phyloP scores from a whole-genome alignment of 1,140 invertebrate genomes.

The Ectropis grisescens region DNA sequence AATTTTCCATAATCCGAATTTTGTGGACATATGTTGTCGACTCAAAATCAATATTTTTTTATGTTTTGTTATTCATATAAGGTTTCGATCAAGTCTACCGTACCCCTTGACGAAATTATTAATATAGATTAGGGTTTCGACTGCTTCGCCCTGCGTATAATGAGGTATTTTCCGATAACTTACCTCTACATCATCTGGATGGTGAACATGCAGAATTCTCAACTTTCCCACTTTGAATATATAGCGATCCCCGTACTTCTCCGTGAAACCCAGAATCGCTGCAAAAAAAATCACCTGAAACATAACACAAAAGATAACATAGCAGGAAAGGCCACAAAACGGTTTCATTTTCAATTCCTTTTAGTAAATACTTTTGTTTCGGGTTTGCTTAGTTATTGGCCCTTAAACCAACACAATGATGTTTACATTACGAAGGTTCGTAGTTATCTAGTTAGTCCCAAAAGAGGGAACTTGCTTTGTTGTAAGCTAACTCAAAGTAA shows the following conservation, averaged over 20 bases:
- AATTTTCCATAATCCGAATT: too few relatives aligned
- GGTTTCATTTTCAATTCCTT: background rate
- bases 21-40: too few relatives aligned
- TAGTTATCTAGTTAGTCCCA: background rate
- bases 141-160: background rate
- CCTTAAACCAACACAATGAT: background rate
- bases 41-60: too few relatives aligned
- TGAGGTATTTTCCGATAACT: background rate
- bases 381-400: background rate
- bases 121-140: too few relatives aligned
- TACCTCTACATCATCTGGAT: slow-evolving; percentile 7
- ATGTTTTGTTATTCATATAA: too few relatives aligned
- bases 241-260: slow-evolving; percentile 8
- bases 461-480: background rate
- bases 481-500: too few relatives aligned
- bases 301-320: too few relatives aligned
- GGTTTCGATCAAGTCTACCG: too few relatives aligned
- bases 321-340: too few relatives aligned
- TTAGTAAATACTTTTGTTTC: slow-evolving; percentile 1
- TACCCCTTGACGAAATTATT: too few relatives aligned
- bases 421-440: background rate
- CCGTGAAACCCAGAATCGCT: slow-evolving; percentile 1
- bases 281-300: slow-evolving; percentile 18
- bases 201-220: background rate
- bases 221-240: background rate